phyloP scores from a whole-genome alignment of 2,888 invertebrate genomes.

The Pasiphila rectangulata region DNA sequence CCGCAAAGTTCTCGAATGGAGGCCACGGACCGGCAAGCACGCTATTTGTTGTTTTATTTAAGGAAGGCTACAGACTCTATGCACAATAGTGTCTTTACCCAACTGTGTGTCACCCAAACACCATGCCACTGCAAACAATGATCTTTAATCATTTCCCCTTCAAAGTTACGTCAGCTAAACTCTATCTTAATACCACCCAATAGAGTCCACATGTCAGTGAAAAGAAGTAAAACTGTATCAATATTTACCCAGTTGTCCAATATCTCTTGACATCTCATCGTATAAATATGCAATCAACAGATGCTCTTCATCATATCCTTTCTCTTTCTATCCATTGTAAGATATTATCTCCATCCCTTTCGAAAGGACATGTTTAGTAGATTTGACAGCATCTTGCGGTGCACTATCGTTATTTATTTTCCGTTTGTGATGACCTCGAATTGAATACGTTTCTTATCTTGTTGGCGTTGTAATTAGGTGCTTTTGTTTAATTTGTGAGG shows the following conservation, averaged over 20 bases:
- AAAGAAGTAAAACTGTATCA: conserved; percentile 17
- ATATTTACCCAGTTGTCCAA: conserved; percentile 56
- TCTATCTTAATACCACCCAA: conserved; percentile 3
- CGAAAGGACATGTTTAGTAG: conserved; percentile 27
- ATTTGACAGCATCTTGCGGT: conserved; percentile 19
- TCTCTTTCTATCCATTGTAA: conserved; percentile 41
- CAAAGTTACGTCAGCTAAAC: conserved; percentile 10
- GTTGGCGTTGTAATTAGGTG: conserved; percentile 4
- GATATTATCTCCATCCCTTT: conserved; percentile 34
- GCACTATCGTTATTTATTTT: conserved; percentile 29
- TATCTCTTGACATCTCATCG: conserved; percentile 44
- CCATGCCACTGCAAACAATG: conserved; percentile 1
- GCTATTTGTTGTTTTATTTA: too few species aligned
- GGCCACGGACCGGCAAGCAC: too few species aligned
- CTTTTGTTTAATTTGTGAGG: neutral
- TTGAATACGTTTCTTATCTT: conserved; percentile 7
- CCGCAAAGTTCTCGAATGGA: too few species aligned
- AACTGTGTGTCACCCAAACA: neutral
- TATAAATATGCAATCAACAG: conserved; percentile 48
- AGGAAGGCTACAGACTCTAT: too few species aligned
- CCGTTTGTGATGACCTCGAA: conserved; percentile 32
- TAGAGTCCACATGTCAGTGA: conserved; percentile 6
- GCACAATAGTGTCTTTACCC: too few species aligned
- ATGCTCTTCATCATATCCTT: conserved; percentile 43
- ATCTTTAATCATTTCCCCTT: conserved; percentile 6